Evolutionary conservation across 2,888 invertebrate genomes (phyloP), one percentile per base, ranked within the genome.

Genomic region (Cerceris rybyensis): DNA sequence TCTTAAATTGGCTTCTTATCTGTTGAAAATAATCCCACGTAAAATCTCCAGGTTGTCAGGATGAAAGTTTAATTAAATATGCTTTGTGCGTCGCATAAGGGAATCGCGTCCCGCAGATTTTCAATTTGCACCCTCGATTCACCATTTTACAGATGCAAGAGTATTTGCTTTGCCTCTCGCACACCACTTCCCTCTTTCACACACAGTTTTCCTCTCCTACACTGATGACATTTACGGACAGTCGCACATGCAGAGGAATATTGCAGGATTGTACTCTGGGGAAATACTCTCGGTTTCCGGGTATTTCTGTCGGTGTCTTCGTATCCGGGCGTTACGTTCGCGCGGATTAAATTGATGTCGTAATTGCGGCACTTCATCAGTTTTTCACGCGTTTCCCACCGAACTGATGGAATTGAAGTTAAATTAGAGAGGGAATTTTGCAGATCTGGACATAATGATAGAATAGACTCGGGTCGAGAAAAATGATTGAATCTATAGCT

Each of bases 251-350:
- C 66, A 52, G 46, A 8, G 13, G 61, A 42, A 57, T 64, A 59
- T 64, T 60, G 64, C 57, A 70, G 75, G 58, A 83, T 78, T 65
- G 83, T 78, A 80, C 87, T 82, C 88, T 70, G n/a, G 87, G 88
- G 88, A 88, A 88, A 88, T 88, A 81, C 81, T 60, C 81, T 60
- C 70, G 68, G 69, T 82, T 80, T 75, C 70, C 81, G 52, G 79
- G 58, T 71, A 76, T 67, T 70, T 59, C 54, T 39, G 74, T 52
- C 75, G 39, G 58, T 67, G 42, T 70, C 81, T 74, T 75, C 60
- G 46, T 63, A 60, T 17, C 9, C 42, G 55, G 9, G 58, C 50
- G 63, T 70, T 57, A 58, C 41, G 75, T 61, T 57, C 61, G 43
- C 50, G 46, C 65, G 71, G 42, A 46, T 59, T 28, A 71, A 85